phyloP scores from a whole-genome alignment of 2,113 vertebrate genomes.

The Cricetomys ansorgei region DNA sequence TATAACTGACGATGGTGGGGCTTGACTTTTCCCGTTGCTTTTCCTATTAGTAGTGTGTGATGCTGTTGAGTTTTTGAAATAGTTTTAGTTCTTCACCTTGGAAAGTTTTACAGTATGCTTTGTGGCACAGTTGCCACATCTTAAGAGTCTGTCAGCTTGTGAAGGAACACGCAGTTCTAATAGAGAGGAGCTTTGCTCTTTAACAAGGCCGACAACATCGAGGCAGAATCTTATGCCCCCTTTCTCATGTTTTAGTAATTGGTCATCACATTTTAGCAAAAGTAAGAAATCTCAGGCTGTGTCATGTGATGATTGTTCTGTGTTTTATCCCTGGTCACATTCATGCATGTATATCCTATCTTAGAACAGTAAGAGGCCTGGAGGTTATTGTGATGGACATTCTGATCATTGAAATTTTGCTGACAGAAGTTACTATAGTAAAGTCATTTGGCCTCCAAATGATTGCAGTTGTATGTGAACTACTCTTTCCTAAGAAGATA shows the following conservation, averaged over 20 bases:
- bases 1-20: background rate
- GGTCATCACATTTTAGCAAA: constrained; percentile 40
- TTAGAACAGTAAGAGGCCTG: constrained; percentile 24
- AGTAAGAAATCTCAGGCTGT: constrained; percentile 32
- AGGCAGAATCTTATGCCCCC: background rate
- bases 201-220: background rate
- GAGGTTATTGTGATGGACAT: constrained; percentile 18
- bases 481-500: constrained; percentile 46
- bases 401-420: constrained; percentile 37
- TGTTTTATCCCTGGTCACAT: background rate
- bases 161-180: constrained; percentile 16
- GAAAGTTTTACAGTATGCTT: constrained; percentile 39
- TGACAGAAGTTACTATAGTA: constrained; percentile 2
- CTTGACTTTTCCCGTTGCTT: constrained; percentile 48
- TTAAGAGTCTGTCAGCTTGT: constrained; percentile 18
- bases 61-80: constrained; percentile 41
- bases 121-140: background rate
- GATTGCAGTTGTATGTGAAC: background rate
- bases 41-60: background rate
- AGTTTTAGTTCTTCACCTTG: background rate
- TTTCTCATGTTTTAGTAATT: background rate
- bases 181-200: background rate
- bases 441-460: constrained; percentile 5
- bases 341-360: background rate
- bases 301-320: background rate